phyloP scores from a whole-genome alignment of 2,113 vertebrate species.

The Sylvilagus bachmani region DNA sequence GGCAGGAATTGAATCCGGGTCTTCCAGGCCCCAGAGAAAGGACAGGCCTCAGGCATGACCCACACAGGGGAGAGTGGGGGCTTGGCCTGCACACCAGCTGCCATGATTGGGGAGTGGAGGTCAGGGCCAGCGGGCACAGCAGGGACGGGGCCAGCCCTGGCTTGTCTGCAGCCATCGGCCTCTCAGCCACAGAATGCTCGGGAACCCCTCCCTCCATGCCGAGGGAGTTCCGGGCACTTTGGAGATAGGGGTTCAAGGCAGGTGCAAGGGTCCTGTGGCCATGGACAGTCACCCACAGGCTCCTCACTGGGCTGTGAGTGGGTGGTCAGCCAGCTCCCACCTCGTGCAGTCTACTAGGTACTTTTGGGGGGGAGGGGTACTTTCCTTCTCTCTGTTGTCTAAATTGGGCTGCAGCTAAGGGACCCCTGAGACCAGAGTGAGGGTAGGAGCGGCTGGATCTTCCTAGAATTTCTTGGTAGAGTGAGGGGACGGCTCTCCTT shows the following conservation, averaged over 20 bases:
- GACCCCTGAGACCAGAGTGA: background rate
- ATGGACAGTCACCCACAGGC: background rate
- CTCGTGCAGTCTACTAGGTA: fast-evolving
- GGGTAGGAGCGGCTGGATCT: too few species aligned
- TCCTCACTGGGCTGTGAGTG: background rate
- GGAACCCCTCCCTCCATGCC: background rate
- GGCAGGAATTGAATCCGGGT: background rate
- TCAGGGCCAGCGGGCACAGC: background rate
- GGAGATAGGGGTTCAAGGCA: background rate
- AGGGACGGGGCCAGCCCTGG: background rate
- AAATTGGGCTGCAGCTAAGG: background rate
- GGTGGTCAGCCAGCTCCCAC: background rate
- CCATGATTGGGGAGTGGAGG: background rate
- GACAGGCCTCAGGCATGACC: fast-evolving
- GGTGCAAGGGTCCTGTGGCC: background rate
- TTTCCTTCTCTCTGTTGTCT: background rate
- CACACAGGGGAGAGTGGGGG: background rate
- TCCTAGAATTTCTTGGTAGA: background rate
- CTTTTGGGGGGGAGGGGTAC: too few species aligned
- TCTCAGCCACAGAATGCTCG: fast-evolving
- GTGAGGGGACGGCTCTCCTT: background rate
- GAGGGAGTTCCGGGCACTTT: background rate
- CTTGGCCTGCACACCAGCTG: too few species aligned
- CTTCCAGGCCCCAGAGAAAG: background rate
- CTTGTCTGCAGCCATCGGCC: background rate